Conservation (phyloP, 1,140 invertebrate species). For the Sminthurinus signatus region DNA sequence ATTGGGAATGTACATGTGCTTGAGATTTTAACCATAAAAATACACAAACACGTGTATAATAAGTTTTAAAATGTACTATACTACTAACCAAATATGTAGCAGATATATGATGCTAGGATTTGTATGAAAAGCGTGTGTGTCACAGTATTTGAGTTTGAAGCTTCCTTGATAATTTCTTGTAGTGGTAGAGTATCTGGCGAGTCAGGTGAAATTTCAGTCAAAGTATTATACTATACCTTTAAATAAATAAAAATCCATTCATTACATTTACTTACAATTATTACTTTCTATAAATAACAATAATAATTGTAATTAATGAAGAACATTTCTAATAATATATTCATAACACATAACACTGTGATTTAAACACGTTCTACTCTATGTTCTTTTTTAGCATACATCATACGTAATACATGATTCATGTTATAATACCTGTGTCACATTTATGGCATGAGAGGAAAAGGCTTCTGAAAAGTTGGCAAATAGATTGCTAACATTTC, state of each 20-base stretch:
- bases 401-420: too few relatives aligned
- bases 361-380: too few relatives aligned
- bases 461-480: slow-evolving; percentile 66
- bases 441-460: slow-evolving; percentile 66
- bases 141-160: slow-evolving; percentile 22
- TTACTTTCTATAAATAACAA: too few relatives aligned
- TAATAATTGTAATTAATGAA: too few relatives aligned
- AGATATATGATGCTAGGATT: slow-evolving; percentile 73
- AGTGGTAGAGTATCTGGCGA: slow-evolving; percentile 36
- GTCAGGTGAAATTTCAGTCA: slow-evolving; percentile 15
- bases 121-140: slow-evolving; percentile 71
- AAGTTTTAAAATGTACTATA: slow-evolving; percentile 3
- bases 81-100: slow-evolving; percentile 74
- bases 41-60: neutral
- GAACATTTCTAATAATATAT: too few relatives aligned
- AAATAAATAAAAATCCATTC: neutral
- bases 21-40: too few relatives aligned
- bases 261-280: neutral
- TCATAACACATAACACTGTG: too few relatives aligned
- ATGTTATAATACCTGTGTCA: slow-evolving; percentile 56
- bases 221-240: neutral
- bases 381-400: too few relatives aligned
- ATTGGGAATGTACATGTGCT: too few relatives aligned
- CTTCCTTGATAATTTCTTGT: slow-evolving; percentile 37
- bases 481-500: slow-evolving; percentile 70